Conservation (phyloP, 1,140 invertebrate genomes). For the Oscheius sp. region DNA sequence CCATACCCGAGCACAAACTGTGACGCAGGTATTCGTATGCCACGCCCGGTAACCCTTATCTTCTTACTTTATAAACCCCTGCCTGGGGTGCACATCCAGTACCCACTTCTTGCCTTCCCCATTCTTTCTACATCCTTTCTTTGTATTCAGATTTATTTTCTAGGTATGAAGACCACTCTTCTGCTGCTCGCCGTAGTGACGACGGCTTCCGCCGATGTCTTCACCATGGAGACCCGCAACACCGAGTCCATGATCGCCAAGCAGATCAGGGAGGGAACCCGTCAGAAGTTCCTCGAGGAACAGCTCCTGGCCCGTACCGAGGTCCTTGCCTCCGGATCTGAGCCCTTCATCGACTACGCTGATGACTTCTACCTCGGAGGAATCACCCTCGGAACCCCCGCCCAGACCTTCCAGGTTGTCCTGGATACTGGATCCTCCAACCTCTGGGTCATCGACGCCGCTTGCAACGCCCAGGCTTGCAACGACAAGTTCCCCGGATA, state of each 20-base stretch:
- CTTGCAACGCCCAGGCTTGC: constrained; percentile 40
- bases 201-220: constrained; percentile 22
- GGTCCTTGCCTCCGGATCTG: constrained; percentile 23
- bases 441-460: constrained; percentile 45
- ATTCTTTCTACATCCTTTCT: too few relatives aligned
- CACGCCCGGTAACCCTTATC: too few relatives aligned
- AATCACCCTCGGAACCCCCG: constrained; percentile 43
- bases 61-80: too few relatives aligned
- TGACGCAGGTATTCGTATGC: too few relatives aligned
- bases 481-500: constrained; percentile 26
- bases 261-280: constrained; percentile 7
- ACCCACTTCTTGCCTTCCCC: too few relatives aligned
- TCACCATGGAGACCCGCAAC: constrained; percentile 4
- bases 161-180: constrained; percentile 35
- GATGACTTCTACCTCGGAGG: constrained; percentile 50
- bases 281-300: constrained; percentile 12
- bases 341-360: constrained; percentile 43
- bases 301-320: constrained; percentile 14
- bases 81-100: too few relatives aligned
- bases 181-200: constrained; percentile 26
- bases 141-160: too few relatives aligned
- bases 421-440: constrained; percentile 50
- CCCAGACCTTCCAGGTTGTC: constrained; percentile 46
- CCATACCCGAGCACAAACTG: too few relatives aligned
- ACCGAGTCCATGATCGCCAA: constrained; percentile 12